These are phyloP conservation scores for Lacerta agilis DNA, from an alignment of 2,797 vertebrate species.

Conservation along the genomic window DNA sequence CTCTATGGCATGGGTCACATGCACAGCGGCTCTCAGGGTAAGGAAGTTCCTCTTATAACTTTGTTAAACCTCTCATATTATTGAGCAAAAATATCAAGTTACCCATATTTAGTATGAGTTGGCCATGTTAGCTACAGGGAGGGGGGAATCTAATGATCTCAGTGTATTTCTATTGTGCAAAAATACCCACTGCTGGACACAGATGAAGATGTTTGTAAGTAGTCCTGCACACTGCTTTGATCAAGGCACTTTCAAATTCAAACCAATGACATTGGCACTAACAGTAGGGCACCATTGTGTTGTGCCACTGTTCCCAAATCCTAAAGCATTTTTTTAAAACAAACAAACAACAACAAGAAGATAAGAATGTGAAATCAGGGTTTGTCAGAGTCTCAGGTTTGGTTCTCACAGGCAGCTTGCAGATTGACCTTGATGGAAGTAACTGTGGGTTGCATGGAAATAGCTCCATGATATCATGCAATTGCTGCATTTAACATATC, in stretches of 20 bases:
- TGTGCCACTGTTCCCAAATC: background rate
- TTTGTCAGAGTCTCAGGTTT: background rate
- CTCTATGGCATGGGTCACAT: background rate
- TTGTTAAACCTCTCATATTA: background rate
- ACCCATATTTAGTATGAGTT: background rate
- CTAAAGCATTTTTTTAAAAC: background rate
- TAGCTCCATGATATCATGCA: background rate
- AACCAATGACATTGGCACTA: background rate
- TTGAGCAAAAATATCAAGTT: background rate
- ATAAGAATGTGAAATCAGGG: background rate
- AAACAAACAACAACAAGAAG: background rate
- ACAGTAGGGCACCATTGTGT: background rate
- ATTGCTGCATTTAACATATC: background rate
- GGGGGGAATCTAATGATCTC: too few species aligned
- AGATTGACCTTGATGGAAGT: background rate
- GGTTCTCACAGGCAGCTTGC: background rate
- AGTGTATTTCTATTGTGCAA: background rate
- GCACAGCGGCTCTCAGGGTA: background rate
- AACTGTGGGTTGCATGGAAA: background rate
- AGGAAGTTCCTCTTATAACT: background rate
- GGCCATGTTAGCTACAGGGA: background rate
- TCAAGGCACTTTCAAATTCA: background rate
- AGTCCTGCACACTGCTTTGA: background rate
- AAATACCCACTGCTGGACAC: background rate
- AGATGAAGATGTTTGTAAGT: background rate